Conservation (phyloP, 2,113 vertebrate genomes). For the Hemiscyllium ocellatum region DNA sequence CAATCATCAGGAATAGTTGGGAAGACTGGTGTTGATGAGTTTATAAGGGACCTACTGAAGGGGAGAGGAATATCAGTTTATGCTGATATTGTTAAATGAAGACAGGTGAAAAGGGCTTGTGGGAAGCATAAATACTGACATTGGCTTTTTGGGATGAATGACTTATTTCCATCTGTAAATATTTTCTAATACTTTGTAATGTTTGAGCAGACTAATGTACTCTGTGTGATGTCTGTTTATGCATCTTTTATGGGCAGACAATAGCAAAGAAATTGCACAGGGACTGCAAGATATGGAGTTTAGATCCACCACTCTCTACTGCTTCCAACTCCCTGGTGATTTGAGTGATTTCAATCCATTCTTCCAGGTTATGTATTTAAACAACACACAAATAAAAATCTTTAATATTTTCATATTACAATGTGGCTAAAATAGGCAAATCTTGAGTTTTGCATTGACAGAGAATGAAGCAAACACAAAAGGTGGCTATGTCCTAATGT, state of each 20-base stretch:
- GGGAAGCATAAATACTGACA: neutral
- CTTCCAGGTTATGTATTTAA: neutral
- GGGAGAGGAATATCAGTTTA: too few species aligned
- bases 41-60: too few species aligned
- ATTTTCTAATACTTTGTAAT: neutral
- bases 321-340: neutral
- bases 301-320: neutral
- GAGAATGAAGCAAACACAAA: neutral
- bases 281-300: neutral
- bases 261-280: neutral
- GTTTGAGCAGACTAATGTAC: neutral
- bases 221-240: neutral
- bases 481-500: neutral
- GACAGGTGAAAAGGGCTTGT: too few species aligned
- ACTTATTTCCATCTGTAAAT: neutral
- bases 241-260: neutral
- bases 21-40: too few species aligned
- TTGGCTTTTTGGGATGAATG: neutral
- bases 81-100: too few species aligned
- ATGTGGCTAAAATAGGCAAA: neutral
- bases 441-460: neutral
- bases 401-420: neutral
- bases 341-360: neutral
- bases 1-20: too few species aligned
- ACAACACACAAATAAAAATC: neutral